Percentiles rank a stretch among this genome's conserved stretches.
These are phyloP conservation scores for Sipha flava DNA, from an alignment of 1,140 invertebrate species.

Conservation along the genomic window DNA sequence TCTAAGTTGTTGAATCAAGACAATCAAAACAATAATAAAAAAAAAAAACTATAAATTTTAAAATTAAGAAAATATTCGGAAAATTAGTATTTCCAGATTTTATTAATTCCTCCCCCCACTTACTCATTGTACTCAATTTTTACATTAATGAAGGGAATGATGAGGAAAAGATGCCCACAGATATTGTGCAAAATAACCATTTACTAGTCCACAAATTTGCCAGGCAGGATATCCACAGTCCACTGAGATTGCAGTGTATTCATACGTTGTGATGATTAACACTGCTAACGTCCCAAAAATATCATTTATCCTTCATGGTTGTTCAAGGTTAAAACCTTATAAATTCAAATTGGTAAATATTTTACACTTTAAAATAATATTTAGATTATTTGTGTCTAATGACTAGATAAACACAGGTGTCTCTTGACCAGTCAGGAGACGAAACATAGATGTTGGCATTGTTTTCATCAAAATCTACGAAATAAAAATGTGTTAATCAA, in stretches of 20 bases:
- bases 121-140: background rate
- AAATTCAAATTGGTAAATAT: background rate
- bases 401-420: constrained; percentile 94
- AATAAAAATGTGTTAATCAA: background rate
- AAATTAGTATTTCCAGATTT: background rate
- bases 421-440: constrained; percentile 96
- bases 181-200: constrained; percentile 2
- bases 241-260: background rate
- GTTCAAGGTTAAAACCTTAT: background rate
- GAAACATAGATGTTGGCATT: constrained; percentile 99
- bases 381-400: background rate
- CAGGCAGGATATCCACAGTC: background rate
- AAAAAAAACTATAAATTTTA: background rate
- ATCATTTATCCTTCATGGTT: background rate
- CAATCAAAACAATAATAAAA: background rate
- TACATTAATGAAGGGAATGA: background rate
- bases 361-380: background rate
- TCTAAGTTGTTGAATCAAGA: background rate
- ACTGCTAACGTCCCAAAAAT: background rate
- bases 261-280: background rate
- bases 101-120: background rate
- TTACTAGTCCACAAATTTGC: background rate
- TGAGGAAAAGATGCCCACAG: background rate
- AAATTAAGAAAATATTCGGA: background rate
- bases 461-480: constrained; percentile 99